Evolutionary conservation across 2,888 invertebrate genomes (phyloP).

Genomic region (Branchipolynoe longqiensis): DNA sequence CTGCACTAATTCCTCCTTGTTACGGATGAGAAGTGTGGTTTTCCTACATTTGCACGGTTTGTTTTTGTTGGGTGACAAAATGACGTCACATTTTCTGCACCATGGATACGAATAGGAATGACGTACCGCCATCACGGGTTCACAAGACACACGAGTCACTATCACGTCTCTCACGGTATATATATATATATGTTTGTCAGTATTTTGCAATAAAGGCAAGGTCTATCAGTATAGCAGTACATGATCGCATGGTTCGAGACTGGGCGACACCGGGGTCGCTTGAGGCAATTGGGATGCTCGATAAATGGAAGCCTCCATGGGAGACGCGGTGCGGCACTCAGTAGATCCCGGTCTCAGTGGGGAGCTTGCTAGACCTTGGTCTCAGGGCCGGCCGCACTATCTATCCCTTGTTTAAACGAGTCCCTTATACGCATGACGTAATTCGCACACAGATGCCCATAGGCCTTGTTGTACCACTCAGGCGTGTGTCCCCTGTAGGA

Average conservation of each 20-base stretch:
- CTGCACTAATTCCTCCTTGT: too few species aligned
- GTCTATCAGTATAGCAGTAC: slow-evolving; percentile 12
- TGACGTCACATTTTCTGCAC: too few species aligned
- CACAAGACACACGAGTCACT: slow-evolving; percentile 42
- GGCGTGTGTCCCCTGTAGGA: slow-evolving; percentile 92
- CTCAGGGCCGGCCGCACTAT: slow-evolving; percentile 90
- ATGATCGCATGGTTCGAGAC: slow-evolving; percentile 35
- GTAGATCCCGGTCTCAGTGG: too few species aligned
- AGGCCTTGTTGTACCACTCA: slow-evolving; percentile 97
- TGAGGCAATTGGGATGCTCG: too few species aligned
- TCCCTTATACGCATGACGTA: slow-evolving; percentile 89
- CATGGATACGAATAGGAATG: not conserved
- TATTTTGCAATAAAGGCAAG: slow-evolving; percentile 55
- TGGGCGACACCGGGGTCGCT: too few species aligned
- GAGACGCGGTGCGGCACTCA: too few species aligned
- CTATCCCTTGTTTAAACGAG: slow-evolving; percentile 90
- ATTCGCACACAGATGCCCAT: slow-evolving; percentile 90
- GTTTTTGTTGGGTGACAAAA: too few species aligned
- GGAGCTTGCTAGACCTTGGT: slow-evolving; percentile 85
- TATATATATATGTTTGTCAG: not conserved
- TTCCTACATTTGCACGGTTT: too few species aligned
- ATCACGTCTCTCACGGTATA: slow-evolving; percentile 35
- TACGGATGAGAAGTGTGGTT: too few species aligned
- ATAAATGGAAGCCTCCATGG: too few species aligned
- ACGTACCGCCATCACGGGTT: slow-evolving; percentile 33